phyloP scores from a whole-genome alignment of 2,113 vertebrate genomes.

The Pardalotus punctatus region DNA sequence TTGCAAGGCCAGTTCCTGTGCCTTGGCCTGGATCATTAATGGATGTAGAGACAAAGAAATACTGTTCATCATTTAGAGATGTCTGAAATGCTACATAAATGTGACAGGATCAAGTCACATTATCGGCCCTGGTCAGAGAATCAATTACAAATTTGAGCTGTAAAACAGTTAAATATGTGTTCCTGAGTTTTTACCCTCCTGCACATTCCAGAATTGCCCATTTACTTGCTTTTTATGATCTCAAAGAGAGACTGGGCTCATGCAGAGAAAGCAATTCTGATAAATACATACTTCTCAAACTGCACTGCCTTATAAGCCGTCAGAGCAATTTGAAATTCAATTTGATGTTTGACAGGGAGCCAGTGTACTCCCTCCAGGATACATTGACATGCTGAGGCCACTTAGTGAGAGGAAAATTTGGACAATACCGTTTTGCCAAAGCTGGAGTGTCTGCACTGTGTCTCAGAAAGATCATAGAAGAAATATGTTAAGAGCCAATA shows the following conservation, averaged over 20 bases:
- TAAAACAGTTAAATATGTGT: neutral
- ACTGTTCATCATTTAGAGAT: neutral
- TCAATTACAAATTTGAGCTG: neutral
- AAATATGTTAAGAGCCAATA: neutral
- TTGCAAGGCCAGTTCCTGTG: neutral
- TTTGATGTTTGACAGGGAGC: constrained; percentile 71
- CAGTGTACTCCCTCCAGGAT: constrained; percentile 52
- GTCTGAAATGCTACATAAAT: neutral
- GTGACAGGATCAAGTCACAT: neutral
- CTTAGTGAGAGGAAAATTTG: constrained; percentile 64
- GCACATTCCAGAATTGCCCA: neutral
- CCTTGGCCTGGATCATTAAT: neutral
- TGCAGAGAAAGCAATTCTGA: constrained; percentile 33
- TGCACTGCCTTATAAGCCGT: constrained; percentile 52
- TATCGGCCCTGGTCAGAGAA: neutral
- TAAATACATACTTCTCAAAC: constrained; percentile 57
- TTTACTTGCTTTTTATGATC: constrained; percentile 22
- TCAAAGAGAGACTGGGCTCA: constrained; percentile 1
- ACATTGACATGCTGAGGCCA: constrained; percentile 55
- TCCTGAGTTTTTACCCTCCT: neutral
- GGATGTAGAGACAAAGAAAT: neutral
- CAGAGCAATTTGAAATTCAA: constrained; percentile 78
- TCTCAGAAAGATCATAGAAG: neutral
- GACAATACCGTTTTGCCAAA: constrained; percentile 31
- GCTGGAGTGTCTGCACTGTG: neutral